A percentile compares a stretch with the other conserved stretches of the same genome.
Evolutionary conservation across 2,113 vertebrate genomes (phyloP).

Genomic region (Suncus etruscus): DNA sequence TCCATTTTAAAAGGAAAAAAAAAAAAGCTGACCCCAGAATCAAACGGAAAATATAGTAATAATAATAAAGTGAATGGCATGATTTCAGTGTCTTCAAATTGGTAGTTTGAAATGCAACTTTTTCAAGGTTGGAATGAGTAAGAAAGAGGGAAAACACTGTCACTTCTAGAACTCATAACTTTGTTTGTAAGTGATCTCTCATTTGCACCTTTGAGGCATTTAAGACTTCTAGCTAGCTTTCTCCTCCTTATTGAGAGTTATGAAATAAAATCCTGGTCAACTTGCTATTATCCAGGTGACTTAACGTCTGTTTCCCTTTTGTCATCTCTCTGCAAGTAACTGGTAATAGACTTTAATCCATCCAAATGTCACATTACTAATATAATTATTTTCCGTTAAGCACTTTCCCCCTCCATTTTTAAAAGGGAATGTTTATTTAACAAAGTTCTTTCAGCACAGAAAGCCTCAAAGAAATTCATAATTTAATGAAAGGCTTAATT

Average conservation of each 20-base stretch:
- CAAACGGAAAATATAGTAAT: not conserved
- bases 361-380: not conserved
- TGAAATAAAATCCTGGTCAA: not conserved
- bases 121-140: not conserved
- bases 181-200: not conserved
- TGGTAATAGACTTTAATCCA: not conserved
- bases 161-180: not conserved
- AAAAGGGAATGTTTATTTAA: conserved; percentile 33
- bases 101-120: not conserved
- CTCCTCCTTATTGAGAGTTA: not conserved
- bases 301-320: not conserved
- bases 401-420: not conserved
- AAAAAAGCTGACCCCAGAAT: not conserved
- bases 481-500: conserved; percentile 55
- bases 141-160: not conserved
- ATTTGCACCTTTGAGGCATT: not conserved
- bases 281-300: not conserved
- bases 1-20: not conserved
- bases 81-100: not conserved
- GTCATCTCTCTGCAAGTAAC: not conserved
- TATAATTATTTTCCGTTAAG: not conserved
- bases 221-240: not conserved
- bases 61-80: not conserved
- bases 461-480: conserved; percentile 1
- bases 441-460: conserved; percentile 1